Percentiles rank a stretch among this genome's conserved stretches.
Evolutionary conservation across 92 coral and sea anemone genomes (phyloP).

Genomic region (Porites cylindrica): DNA sequence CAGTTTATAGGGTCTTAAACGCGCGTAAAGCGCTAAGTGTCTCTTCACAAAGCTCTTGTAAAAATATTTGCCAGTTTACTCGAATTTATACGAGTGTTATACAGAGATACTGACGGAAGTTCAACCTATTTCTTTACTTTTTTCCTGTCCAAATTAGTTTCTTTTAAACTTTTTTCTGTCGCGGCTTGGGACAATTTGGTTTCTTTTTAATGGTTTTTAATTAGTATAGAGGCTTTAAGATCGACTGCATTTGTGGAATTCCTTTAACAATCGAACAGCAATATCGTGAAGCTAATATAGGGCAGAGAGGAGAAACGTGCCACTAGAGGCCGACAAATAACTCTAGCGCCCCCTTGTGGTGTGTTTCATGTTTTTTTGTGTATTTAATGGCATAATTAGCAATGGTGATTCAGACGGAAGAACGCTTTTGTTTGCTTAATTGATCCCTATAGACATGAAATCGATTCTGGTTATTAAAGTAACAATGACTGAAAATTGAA

Average conservation of each 20-base stretch:
- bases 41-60: constrained; percentile 26
- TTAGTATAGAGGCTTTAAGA: constrained; percentile 1
- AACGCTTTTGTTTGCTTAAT: constrained; percentile 28
- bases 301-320: constrained; percentile 13
- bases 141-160: constrained; percentile 3
- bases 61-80: constrained; percentile 11
- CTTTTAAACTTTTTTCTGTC: not conserved
- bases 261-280: constrained; percentile 7
- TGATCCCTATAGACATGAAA: constrained; percentile 31
- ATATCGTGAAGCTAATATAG: constrained; percentile 28
- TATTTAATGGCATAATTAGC: constrained; percentile 40
- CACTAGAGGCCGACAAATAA: constrained; percentile 19
- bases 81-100: not conserved
- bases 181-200: constrained; percentile 18
- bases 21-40: constrained; percentile 19
- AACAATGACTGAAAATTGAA: not conserved
- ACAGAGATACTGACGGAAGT: not conserved
- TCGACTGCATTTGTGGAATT: constrained; percentile 24
- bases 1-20: constrained; percentile 28
- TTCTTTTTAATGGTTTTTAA: not conserved
- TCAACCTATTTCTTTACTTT: too few relatives aligned
- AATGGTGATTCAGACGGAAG: constrained; percentile 33
- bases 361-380: constrained; percentile 6
- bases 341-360: constrained; percentile 15
- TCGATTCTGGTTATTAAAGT: constrained; percentile 33